A percentile compares a stretch with the other conserved stretches of the same genome.
These are phyloP conservation scores for Pegoplata infirma DNA, from an alignment of 2,888 invertebrate species.

Conservation along the genomic window DNA sequence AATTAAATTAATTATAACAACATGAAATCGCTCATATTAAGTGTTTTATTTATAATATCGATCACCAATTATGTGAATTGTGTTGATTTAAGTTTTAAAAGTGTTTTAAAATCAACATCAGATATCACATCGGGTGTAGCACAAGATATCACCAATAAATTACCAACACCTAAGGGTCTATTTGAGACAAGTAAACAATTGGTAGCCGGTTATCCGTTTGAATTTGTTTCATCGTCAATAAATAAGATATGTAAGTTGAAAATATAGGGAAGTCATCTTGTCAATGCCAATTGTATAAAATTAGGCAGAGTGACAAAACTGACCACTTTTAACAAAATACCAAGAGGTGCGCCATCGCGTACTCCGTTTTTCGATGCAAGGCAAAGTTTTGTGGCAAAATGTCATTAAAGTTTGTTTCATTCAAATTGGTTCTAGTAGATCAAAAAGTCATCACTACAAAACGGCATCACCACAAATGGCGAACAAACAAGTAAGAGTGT, in stretches of 20 bases:
- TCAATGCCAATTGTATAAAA: too few relatives aligned
- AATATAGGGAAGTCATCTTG: too few relatives aligned
- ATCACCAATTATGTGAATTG: conserved; percentile 13
- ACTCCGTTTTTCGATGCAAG: too few relatives aligned
- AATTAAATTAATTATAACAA: background rate
- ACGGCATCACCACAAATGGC: too few relatives aligned
- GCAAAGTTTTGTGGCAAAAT: too few relatives aligned
- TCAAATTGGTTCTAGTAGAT: too few relatives aligned
- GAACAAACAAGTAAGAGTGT: too few relatives aligned
- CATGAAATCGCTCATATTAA: conserved; percentile 25
- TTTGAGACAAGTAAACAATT: conserved; percentile 73
- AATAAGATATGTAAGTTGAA: conserved; percentile 72
- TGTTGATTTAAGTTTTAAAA: conserved; percentile 64
- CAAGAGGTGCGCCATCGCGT: too few relatives aligned
- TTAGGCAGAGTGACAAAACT: too few relatives aligned
- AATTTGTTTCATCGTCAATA: conserved; percentile 70
- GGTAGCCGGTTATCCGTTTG: conserved; percentile 75
- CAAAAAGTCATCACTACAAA: too few relatives aligned
- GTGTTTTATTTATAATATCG: background rate
- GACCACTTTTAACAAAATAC: too few relatives aligned
- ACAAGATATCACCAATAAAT: conserved; percentile 62
- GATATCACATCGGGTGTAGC: conserved; percentile 67
- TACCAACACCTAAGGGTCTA: conserved; percentile 70
- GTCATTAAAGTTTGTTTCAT: too few relatives aligned
- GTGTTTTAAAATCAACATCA: conserved; percentile 67